Percentiles rank a stretch among this genome's conserved stretches.
These are phyloP conservation scores for Epirrita christyi DNA, from an alignment of 2,888 invertebrate species.

Conservation along the genomic window DNA sequence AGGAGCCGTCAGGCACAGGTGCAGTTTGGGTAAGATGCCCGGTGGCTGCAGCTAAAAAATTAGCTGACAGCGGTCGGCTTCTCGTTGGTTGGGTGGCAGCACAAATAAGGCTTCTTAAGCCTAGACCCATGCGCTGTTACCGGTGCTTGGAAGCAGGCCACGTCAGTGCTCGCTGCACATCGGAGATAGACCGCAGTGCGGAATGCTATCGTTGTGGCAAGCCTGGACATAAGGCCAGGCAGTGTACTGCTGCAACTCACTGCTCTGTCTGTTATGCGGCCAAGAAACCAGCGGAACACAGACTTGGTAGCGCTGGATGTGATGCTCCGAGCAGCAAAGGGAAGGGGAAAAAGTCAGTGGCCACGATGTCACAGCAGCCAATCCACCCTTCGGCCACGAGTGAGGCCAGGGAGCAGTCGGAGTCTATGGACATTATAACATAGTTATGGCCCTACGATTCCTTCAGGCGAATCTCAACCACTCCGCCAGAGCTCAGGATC, in stretches of 20 bases:
- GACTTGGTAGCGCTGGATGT: neutral
- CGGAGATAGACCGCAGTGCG: conserved; percentile 2
- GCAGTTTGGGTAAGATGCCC: neutral
- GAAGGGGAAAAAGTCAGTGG: neutral
- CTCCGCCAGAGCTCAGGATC: conserved; percentile 13
- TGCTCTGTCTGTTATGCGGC: conserved; percentile 4
- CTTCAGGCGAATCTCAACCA: conserved; percentile 11
- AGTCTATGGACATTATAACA: neutral
- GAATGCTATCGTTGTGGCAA: conserved; percentile 6
- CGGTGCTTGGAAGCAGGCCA: conserved; percentile 7
- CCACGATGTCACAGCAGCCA: too few species aligned
- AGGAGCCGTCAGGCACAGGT: neutral
- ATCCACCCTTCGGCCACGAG: too few species aligned
- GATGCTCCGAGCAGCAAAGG: neutral
- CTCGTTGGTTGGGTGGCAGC: conserved; percentile 2
- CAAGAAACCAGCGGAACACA: neutral
- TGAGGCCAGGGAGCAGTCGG: neutral
- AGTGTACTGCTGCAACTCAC: neutral
- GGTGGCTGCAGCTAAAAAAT: neutral
- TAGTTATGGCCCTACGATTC: conserved; percentile 1
- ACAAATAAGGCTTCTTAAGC: neutral
- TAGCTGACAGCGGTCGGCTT: neutral
- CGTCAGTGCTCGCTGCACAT: neutral
- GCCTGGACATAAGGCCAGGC: too few species aligned
- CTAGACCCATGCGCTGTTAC: conserved; percentile 7